Evolutionary conservation across 2,888 invertebrate species (phyloP), one percentile per base, ranked within the genome.

Genomic region (Lamellibrachia columna): DNA sequence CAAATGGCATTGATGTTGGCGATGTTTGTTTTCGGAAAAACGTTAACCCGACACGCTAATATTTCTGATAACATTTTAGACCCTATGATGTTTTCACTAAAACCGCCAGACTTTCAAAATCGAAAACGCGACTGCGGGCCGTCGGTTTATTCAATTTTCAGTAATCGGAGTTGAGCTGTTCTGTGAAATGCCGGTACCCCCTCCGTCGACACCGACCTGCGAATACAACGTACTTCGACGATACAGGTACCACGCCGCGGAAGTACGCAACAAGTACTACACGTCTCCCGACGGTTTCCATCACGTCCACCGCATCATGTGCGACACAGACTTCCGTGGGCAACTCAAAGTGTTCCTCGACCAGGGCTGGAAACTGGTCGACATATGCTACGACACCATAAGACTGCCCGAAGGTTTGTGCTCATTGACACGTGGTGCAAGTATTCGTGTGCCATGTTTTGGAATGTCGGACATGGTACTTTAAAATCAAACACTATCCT

Each of bases 161-260:
- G 96, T 95, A 92, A 94, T 95, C 93, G 95, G 95, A 4, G 95
- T 95, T 7, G 96, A 96, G 90, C 94, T 96, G 52, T 96, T 96
- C 94, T 95, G 95, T 94, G 95, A 96, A 93, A 93, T 95, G 8
- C 96, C 96, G 0, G 92, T 92, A 11, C 94, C 94, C 53, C 90
- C 91, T 3, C 91, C 90, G 75, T 94, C 95, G 3, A 94, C 94
- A 91, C 94, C 95, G 3, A 94, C 94, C 90, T 93, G 75, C 75
- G 75, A 15, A 75, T 6, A 22, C 22, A 22, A 15, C 22, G 75
- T 6, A 22, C 75, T 15, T 6, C 75, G 75, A 75, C 75, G 93
- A 52, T 96, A 95, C 92, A 94, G 94, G 11, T 96, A 96, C 94
- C 95, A 95, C 93, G 93, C 94, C 7, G 95, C 95, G 15, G 94